Evolutionary conservation across 2,888 invertebrate species (phyloP), one percentile per base, ranked within the genome.

Genomic region (Tetragonisca angustula): DNA sequence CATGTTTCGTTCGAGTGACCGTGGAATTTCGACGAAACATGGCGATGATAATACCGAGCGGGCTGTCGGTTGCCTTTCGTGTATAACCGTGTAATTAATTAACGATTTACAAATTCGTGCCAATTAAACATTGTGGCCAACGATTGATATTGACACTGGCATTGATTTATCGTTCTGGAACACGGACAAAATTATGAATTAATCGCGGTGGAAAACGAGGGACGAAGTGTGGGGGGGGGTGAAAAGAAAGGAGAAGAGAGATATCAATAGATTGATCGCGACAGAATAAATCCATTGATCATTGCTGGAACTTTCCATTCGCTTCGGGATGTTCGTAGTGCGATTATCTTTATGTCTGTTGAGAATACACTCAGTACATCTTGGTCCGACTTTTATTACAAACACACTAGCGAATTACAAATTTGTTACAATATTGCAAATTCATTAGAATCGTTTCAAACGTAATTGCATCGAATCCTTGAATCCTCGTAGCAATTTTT

Each of bases 111-210:
- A 17, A 59, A 69, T 36, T 27, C 59, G 52, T 17, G 36, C 27
- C 56, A 75, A 84, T 82, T 82, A 72, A 82, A 74, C 78, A 67
- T 62, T 50, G 56, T 65, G 65, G 70, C 64, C 56, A 54, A 24
- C 36, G 15, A 17, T 15, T 56, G 36, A 36, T 9, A 36, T 36
- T 49, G 54, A 71, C 59, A 65, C 77, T 52, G 15, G 43, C 49
- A 77, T 61, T 73, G 79, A 79, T 83, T 83, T 76, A 83, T 61
- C 72, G 65, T 24, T 49, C 27, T 50, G 68, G 24, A 27, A 24
- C 82, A 54, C 72, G 82, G 75, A 13, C n/a, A 56, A n/a, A 56
- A 56, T n/a, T 82, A 79, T 61, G 84, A 76, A 83, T 83, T 83
- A 76, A 84, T 84, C 79, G 61, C n/a, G 59, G 52, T 9, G 19